Evolutionary conservation across 2,797 vertebrate species (phyloP).

Genomic region (Lindbergichthys nudifrons): DNA sequence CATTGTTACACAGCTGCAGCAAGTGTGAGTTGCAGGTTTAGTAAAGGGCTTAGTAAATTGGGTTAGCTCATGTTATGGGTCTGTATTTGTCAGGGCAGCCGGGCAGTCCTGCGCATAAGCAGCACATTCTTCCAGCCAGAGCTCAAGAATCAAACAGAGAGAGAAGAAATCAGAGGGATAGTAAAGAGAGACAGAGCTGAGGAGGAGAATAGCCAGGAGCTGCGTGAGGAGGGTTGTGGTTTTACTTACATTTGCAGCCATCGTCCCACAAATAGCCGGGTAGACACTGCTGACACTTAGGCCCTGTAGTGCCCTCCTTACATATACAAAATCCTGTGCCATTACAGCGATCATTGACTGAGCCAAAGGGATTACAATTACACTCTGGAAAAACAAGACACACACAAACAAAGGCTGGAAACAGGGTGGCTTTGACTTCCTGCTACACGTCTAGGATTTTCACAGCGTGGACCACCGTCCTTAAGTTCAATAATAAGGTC

Average conservation of each 20-base stretch:
- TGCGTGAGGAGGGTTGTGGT: slow-evolving; percentile 77
- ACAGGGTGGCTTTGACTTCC: slow-evolving; percentile 77
- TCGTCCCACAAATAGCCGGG: slow-evolving; percentile 97
- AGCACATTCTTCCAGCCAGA: slow-evolving; percentile 64
- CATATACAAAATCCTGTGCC: slow-evolving; percentile 99
- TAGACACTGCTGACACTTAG: slow-evolving; percentile 97
- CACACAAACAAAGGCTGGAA: slow-evolving; percentile 85
- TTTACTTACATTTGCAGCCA: slow-evolving; percentile 99
- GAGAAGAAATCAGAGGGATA: slow-evolving; percentile 46
- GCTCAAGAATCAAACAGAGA: slow-evolving; percentile 59
- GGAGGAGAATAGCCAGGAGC: slow-evolving; percentile 52
- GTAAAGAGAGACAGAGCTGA: slow-evolving; percentile 40
- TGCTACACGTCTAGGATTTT: slow-evolving; percentile 43
- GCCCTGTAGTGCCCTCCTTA: slow-evolving; percentile 96
- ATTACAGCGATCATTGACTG: slow-evolving; percentile 98
- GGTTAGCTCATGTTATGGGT: slow-evolving; percentile 42
- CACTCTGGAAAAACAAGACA: slow-evolving; percentile 98
- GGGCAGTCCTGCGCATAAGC: slow-evolving; percentile 46
- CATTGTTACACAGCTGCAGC: slow-evolving; percentile 31
- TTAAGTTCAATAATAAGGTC: slow-evolving; percentile 21
- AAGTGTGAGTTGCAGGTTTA: slow-evolving; percentile 35
- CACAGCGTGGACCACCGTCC: slow-evolving; percentile 43
- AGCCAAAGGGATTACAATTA: slow-evolving; percentile 98
- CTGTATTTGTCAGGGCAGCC: slow-evolving; percentile 27
- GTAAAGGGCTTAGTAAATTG: slow-evolving; percentile 15